Evolutionary conservation across 2,113 vertebrate genomes (phyloP), one percentile per base, ranked within the genome.

Genomic region (Lagenorhynchus albirostris): DNA sequence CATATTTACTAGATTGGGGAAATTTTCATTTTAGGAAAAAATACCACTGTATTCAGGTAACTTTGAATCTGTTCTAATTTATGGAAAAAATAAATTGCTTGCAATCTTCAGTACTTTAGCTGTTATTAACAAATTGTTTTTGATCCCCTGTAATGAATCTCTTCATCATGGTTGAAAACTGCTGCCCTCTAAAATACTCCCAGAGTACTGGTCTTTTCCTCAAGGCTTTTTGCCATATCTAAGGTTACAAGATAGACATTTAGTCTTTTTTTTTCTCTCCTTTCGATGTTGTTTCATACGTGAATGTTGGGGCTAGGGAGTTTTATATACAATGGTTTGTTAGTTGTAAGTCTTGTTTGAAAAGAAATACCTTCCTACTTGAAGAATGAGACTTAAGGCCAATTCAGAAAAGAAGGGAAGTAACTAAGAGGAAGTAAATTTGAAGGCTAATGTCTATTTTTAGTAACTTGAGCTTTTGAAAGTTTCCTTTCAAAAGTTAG

Each of bases 301-400:
- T 47, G 9, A 83, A 76, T 71, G 21, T 88, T 67, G 29, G 5
- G 68, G n/a, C 50, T 70, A 18, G 7, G 17, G 53, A 92, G 71
- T 82, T 94, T 83, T 83, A 47, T 68, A 21, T 84, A 29, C 53
- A 79, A 4, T 86, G 26, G 12, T n/a, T 73, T 82, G 31, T 79
- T 79, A 41, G 14, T 94, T 95, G 25, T 8, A 60, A 44, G 25
- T 91, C 15, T 96, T 95, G 8, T 95, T 96, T 89, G 71, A 89
- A 81, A 93, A 91, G 60, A 95, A 95, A 38, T 91, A 96, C 73
- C 73, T 97, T 96, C 76, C 92, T 96, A 41, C 63, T 96, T 97
- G 13, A 96, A 58, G 82, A 94, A 81, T 94, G 67, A 95, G 70
- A 74, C 63, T n/a, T 33, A 74, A 76, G 68, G n/a, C 70, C 70